A percentile compares a stretch with the other conserved stretches of the same genome.
phyloP scores from a whole-genome alignment of 2,797 vertebrate species.

The Heteromormyrus szaboi region DNA sequence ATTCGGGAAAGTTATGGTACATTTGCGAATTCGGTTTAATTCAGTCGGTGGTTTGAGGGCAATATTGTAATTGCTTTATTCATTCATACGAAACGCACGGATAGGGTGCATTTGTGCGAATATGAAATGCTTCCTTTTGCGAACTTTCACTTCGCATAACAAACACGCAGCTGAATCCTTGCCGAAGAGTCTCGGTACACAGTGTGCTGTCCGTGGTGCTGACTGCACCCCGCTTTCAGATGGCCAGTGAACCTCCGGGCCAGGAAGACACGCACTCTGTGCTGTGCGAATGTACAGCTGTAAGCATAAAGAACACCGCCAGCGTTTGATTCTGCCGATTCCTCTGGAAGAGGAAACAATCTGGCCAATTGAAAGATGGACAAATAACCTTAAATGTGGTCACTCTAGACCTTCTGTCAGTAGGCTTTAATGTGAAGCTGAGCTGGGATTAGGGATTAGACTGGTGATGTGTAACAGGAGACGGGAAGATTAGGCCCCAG shows the following conservation, averaged over 20 bases:
- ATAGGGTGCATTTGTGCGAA: background rate
- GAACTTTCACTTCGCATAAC: background rate
- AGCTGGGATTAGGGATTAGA: slow-evolving; percentile 62
- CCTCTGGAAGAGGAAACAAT: background rate
- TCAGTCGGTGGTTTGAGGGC: slow-evolving; percentile 4
- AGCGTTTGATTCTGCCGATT: background rate
- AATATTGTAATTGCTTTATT: background rate
- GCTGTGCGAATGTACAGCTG: no score
- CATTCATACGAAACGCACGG: slow-evolving; percentile 10
- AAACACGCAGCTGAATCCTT: background rate
- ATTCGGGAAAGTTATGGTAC: background rate
- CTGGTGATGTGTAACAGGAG: slow-evolving; percentile 33
- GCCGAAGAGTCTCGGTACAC: background rate
- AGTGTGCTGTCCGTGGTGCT: slow-evolving; percentile 60
- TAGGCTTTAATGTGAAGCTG: slow-evolving; percentile 42
- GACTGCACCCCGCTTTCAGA: slow-evolving; percentile 31
- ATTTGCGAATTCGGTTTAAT: background rate
- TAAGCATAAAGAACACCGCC: background rate
- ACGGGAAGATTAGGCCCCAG: slow-evolving; percentile 50
- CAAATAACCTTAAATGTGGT: slow-evolving; percentile 12
- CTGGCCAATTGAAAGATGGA: slow-evolving; percentile 3
- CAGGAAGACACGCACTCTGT: background rate
- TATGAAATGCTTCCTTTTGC: background rate
- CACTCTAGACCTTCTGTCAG: slow-evolving; percentile 11
- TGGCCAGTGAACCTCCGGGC: background rate